Evolutionary conservation across 2,888 invertebrate species (phyloP).

Genomic region (Blastobasis adustella): DNA sequence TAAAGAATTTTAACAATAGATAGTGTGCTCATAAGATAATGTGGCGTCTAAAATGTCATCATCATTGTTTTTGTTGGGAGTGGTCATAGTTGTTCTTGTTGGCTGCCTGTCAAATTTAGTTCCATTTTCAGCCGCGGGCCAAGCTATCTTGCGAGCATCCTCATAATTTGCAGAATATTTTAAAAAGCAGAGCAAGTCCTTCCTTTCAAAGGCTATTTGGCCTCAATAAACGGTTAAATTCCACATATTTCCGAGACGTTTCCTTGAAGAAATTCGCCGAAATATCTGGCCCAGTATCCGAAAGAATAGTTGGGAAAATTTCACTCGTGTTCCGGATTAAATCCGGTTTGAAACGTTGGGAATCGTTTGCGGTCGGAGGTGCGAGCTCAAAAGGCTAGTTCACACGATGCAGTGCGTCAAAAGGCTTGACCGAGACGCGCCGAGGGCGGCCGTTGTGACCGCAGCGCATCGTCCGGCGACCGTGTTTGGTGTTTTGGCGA

Average conservation of each 20-base stretch:
- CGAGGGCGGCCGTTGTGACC: slow-evolving; percentile 37
- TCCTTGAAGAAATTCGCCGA: neutral
- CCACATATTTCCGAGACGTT: neutral
- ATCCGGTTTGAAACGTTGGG: slow-evolving; percentile 42
- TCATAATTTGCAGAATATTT: too few relatives aligned
- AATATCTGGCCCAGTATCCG: too few relatives aligned
- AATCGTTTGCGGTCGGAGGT: slow-evolving; percentile 66
- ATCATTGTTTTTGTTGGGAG: too few relatives aligned
- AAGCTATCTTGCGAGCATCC: too few relatives aligned
- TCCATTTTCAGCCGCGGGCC: too few relatives aligned
- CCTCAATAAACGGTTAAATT: neutral
- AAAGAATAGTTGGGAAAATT: neutral
- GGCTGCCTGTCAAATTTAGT: too few relatives aligned
- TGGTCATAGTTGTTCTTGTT: too few relatives aligned
- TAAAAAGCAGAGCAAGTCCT: too few relatives aligned
- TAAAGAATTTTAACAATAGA: too few relatives aligned
- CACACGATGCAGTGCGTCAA: slow-evolving; percentile 51
- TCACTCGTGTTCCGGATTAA: slow-evolving; percentile 37
- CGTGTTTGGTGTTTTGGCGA: slow-evolving; percentile 37
- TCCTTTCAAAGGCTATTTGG: too few relatives aligned
- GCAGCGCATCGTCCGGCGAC: slow-evolving; percentile 45
- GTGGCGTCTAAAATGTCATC: too few relatives aligned
- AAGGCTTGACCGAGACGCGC: slow-evolving; percentile 60
- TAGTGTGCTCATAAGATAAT: too few relatives aligned
- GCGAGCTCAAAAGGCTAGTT: slow-evolving; percentile 65